Evolutionary conservation across 2,113 vertebrate species (phyloP).

Genomic region (Saccopteryx leptura): DNA sequence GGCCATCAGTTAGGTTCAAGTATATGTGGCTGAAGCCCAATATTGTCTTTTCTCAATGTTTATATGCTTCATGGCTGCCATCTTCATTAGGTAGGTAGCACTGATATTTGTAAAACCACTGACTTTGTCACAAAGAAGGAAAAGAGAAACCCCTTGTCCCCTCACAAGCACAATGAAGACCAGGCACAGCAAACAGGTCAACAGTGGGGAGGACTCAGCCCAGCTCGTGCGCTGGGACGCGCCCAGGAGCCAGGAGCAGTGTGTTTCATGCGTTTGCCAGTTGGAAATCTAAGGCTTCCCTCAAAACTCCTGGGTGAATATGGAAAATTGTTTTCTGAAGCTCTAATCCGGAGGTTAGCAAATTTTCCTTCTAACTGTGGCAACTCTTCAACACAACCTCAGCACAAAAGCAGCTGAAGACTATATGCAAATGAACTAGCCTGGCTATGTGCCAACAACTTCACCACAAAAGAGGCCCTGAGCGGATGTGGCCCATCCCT

Average conservation of each 20-base stretch:
- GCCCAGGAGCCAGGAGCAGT: neutral
- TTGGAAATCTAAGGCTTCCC: neutral
- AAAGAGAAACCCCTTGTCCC: neutral
- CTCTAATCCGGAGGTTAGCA: neutral
- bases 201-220: neutral
- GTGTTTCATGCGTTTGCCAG: neutral
- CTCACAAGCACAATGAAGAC: neutral
- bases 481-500: too few relatives aligned
- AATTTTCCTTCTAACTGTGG: too few relatives aligned
- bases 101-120: neutral
- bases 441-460: neutral
- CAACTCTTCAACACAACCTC: neutral
- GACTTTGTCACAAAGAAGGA: neutral
- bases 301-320: neutral
- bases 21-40: neutral
- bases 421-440: neutral
- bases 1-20: neutral
- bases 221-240: rapidly evolving
- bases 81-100: neutral
- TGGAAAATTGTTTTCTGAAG: neutral
- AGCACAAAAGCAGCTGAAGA: neutral
- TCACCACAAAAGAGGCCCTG: neutral
- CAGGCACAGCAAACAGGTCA: neutral
- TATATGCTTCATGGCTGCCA: neutral
- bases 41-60: neutral